These are phyloP conservation scores for Etheostoma spectabile DNA, from an alignment of 2,113 vertebrate species.

Conservation along the genomic window DNA sequence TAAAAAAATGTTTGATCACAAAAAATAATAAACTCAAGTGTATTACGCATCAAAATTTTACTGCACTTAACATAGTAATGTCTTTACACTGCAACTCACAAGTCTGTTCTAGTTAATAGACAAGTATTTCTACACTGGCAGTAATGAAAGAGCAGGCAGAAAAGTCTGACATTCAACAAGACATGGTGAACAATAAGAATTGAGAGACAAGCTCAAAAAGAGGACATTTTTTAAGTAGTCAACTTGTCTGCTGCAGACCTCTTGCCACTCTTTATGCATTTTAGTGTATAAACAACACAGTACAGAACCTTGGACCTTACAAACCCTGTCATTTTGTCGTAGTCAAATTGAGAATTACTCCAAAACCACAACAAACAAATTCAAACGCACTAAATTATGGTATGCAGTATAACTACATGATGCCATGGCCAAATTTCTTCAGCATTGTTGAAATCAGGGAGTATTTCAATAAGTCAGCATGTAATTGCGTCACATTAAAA, in stretches of 20 bases:
- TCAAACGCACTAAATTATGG: constrained; percentile 19
- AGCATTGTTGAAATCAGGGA: constrained; percentile 26
- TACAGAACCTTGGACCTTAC: constrained; percentile 76
- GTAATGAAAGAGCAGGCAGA: not conserved
- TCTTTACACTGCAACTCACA: not conserved
- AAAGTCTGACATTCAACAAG: not conserved
- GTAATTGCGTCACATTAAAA: constrained; percentile 57
- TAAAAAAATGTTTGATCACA: too few species aligned
- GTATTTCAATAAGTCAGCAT: constrained; percentile 47
- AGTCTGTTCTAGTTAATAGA: not conserved
- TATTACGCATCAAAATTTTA: too few species aligned
- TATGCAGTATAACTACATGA: constrained; percentile 8
- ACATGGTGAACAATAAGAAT: not conserved
- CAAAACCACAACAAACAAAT: constrained; percentile 70
- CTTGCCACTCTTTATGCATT: constrained; percentile 15
- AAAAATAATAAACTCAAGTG: too few species aligned
- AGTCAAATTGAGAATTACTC: constrained; percentile 81
- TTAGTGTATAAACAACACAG: constrained; percentile 15
- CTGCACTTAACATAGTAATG: not conserved
- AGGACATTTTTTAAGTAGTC: not conserved
- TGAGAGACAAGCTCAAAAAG: not conserved
- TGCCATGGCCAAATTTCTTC: constrained; percentile 23
- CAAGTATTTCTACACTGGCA: not conserved
- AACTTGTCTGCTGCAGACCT: not conserved
- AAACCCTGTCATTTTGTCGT: constrained; percentile 83